A percentile compares a stretch with the other conserved stretches of the same genome.
Conservation (phyloP, 1,140 invertebrate species). For the Galleria mellonella region DNA sequence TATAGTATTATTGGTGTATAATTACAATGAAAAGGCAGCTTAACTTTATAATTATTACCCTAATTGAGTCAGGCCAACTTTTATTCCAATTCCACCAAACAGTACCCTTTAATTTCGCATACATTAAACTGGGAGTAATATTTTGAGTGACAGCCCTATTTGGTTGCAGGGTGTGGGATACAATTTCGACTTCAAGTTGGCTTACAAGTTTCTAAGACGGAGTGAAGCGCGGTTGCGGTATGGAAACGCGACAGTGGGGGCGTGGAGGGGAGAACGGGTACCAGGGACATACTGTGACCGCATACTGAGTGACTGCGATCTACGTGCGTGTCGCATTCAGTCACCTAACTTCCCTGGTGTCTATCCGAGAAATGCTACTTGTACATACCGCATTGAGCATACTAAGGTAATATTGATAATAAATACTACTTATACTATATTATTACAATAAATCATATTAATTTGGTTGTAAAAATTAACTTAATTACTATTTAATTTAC, state of each 20-base stretch:
- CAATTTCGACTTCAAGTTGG: constrained; percentile 88
- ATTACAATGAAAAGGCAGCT: no score
- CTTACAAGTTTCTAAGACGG: constrained; percentile 86
- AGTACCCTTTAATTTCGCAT: no score
- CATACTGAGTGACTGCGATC: constrained; percentile 81
- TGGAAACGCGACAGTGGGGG: constrained; percentile 81
- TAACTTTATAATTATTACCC: no score
- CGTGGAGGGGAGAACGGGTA: constrained; percentile 81
- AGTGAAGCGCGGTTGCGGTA: constrained; percentile 85
- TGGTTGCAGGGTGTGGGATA: constrained; percentile 80
- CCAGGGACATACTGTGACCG: constrained; percentile 86
- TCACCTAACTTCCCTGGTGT: constrained; percentile 91
- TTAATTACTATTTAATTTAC: no score
- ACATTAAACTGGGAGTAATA: constrained; percentile 5
- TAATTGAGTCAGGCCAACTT: no score
- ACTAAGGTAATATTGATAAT: constrained; percentile 63
- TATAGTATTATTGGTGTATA: no score
- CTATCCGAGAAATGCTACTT: constrained; percentile 89
- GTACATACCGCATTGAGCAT: constrained; percentile 85
- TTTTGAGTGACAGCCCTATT: constrained; percentile 21
- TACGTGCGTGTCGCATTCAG: constrained; percentile 82
- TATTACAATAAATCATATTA: no score
- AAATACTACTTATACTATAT: no score
- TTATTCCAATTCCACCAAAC: no score
- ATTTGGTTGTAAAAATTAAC: no score